Percentiles rank a stretch among this genome's conserved stretches.
Conservation (phyloP, 2,888 invertebrate genomes). For the Coleophora deauratella region DNA sequence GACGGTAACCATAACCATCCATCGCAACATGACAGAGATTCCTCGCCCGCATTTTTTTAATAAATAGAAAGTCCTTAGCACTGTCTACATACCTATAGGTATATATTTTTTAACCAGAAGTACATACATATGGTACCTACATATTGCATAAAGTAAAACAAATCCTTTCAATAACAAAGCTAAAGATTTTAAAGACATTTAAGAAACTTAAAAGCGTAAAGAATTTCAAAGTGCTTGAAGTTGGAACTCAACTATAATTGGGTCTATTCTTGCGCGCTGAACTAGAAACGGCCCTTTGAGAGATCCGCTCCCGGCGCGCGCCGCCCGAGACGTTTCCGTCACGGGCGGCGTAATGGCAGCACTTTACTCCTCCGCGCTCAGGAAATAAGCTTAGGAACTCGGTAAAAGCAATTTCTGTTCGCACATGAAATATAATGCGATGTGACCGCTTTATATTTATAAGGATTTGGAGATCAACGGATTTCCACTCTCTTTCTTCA, state of each 20-base stretch:
- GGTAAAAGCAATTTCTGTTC: slow-evolving; percentile 70
- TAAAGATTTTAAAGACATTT: too few relatives aligned
- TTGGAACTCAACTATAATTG: slow-evolving; percentile 32
- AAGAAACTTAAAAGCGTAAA: neutral
- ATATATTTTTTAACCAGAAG: too few relatives aligned
- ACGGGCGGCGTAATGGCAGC: slow-evolving; percentile 58
- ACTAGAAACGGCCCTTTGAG: slow-evolving; percentile 61
- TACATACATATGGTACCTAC: too few relatives aligned
- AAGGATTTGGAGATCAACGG: slow-evolving; percentile 59
- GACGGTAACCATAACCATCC: too few relatives aligned
- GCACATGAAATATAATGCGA: slow-evolving; percentile 67
- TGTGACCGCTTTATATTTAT: slow-evolving; percentile 68
- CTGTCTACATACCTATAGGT: too few relatives aligned
- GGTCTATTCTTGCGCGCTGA: slow-evolving; percentile 47
- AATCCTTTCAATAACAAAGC: too few relatives aligned
- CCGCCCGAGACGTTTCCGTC: slow-evolving; percentile 1
- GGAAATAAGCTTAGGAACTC: slow-evolving; percentile 74
- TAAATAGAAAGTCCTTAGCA: too few relatives aligned
- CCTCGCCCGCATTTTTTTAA: too few relatives aligned
- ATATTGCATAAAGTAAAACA: too few relatives aligned
- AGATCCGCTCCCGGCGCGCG: slow-evolving; percentile 28
- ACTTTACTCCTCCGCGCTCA: slow-evolving; percentile 68
- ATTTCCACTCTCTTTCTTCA: slow-evolving; percentile 37
- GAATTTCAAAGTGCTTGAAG: slow-evolving; percentile 1
- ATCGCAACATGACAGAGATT: too few relatives aligned